A percentile compares a stretch with the other conserved stretches of the same genome.
phyloP scores from a whole-genome alignment of 2,113 vertebrate genomes.

The Rhagologus leucostigma region DNA sequence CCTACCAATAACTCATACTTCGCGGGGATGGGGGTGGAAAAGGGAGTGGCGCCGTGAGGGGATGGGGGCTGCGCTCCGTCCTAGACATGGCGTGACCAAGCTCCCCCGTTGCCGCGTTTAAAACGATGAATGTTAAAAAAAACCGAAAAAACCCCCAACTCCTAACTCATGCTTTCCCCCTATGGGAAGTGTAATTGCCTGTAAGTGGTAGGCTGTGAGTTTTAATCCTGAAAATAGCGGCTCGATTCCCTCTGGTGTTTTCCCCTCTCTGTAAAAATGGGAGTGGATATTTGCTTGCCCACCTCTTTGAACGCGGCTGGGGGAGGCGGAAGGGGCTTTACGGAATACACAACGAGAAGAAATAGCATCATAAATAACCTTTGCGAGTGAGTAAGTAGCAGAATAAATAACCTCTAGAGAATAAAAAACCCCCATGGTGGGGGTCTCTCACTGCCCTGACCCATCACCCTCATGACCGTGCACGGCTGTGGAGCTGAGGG shows the following conservation, averaged over 20 bases:
- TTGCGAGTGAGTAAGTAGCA: not conserved
- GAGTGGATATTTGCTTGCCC: not conserved
- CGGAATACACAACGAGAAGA: not conserved
- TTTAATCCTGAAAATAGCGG: not conserved
- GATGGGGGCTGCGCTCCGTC: not conserved
- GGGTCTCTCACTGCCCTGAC: not conserved
- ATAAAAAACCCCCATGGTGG: not conserved
- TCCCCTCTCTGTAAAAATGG: not conserved
- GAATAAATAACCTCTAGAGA: not conserved
- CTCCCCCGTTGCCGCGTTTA: not conserved
- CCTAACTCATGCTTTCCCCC: not conserved
- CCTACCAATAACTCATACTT: not conserved
- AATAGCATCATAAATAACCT: not conserved
- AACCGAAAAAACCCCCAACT: too few species aligned
- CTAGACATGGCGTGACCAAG: not conserved
- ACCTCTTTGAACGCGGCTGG: not conserved
- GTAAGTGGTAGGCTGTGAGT: not conserved
- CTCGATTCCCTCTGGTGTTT: not conserved
- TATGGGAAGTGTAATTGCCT: not conserved
- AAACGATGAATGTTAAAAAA: not conserved
- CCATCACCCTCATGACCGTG: rapidly evolving
- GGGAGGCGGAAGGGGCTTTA: not conserved
- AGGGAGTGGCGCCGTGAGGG: not conserved
- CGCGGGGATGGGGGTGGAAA: not conserved
- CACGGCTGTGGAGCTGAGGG: not conserved